Conservation (phyloP, 1,140 invertebrate genomes). For the Drosophila eugracilis region DNA sequence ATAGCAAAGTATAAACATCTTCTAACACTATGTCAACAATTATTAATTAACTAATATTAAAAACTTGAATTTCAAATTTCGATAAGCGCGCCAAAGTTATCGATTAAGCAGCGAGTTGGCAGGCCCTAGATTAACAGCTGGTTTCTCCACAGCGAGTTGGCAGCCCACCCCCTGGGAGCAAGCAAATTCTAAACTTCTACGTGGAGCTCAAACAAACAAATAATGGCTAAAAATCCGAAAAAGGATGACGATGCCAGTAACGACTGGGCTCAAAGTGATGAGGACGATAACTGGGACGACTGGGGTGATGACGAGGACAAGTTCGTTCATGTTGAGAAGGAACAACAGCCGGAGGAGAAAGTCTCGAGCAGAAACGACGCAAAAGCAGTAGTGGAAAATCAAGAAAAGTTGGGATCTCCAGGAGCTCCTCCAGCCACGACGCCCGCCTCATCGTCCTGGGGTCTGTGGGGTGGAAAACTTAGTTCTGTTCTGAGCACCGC, state of each 20-base stretch:
- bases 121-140: slow-evolving; percentile 2
- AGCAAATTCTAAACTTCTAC: slow-evolving; percentile 42
- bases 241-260: slow-evolving; percentile 41
- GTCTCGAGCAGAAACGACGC: slow-evolving; percentile 36
- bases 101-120: slow-evolving; percentile 2
- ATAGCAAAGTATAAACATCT: too few species aligned
- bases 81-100: slow-evolving; percentile 8
- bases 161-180: neutral
- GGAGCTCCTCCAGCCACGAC: neutral
- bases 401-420: slow-evolving; percentile 18
- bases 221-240: slow-evolving; percentile 63
- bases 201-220: slow-evolving; percentile 49
- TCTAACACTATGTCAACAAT: too few species aligned
- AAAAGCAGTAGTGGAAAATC: slow-evolving; percentile 29
- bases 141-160: neutral
- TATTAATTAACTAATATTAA: too few species aligned
- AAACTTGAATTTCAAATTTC: neutral
- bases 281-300: slow-evolving; percentile 86
- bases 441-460: slow-evolving; percentile 27
- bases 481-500: slow-evolving; percentile 91
- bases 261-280: slow-evolving; percentile 86
- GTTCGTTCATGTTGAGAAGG: slow-evolving; percentile 60
- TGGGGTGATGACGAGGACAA: slow-evolving; percentile 85
- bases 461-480: slow-evolving; percentile 89
- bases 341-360: slow-evolving; percentile 3